Evolutionary conservation across 2,113 vertebrate genomes (phyloP), one percentile per base, ranked within the genome.

Genomic region (Albula goreensis): DNA sequence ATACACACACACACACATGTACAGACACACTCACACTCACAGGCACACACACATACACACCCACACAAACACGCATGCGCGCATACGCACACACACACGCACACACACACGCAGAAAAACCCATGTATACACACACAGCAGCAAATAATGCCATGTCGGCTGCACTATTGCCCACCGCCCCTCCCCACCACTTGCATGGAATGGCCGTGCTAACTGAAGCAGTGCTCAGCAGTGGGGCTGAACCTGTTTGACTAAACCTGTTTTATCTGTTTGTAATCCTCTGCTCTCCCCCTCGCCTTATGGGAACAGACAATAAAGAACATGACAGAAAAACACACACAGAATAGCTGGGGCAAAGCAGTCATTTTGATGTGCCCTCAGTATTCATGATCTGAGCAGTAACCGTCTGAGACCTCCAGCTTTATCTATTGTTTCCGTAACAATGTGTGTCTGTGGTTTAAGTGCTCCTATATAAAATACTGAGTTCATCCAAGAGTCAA

Each of bases 121-220:
- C 25, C 41, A 86, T 74, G 57, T 50, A 88, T 25, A 48, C 12
- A 80, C 78, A 87, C 56, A 77, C 66, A 49, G 57, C 49, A 48
- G 80, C 50, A 81, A 12, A 19, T 41, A 22, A 85, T 87, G 86
- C 87, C 25, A 81, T 85, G 1, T n/a, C n/a, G 9, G n/a, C 8
- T 31, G n/a, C 60, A 19, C 60, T 19, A 5, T 22, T n/a, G 22
- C 22, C 66, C 22, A 22, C 5, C 22, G 1, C 63, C 19, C 63
- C 63, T n/a, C 22, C 63, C 7, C n/a, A 6, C 31, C 9, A 25
- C 19, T 5, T 70, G 19, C 19, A 19, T n/a, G 8, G 2, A 19
- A 17, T 70, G 17, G n/a, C 4, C 70, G 5, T n/a, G 31, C 70
- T n/a, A 74, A n/a, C n/a, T 74, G 22, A 31, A 31, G 22, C n/a